Evolutionary conservation across 2,888 invertebrate species (phyloP).

Genomic region (Empis livida): DNA sequence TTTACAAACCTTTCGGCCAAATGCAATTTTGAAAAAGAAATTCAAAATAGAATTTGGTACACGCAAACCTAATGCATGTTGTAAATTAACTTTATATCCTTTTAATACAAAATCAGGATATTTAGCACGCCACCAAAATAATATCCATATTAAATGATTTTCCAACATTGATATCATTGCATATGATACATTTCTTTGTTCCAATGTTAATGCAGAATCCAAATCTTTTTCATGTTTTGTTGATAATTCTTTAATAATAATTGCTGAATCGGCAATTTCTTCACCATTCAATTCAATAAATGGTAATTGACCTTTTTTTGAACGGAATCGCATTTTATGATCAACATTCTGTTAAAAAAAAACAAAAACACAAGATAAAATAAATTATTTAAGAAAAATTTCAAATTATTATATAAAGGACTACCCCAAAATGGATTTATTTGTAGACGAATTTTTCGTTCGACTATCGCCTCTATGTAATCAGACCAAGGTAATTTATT

Average conservation of each 20-base stretch:
- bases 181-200: slow-evolving; percentile 78
- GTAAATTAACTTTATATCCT: slow-evolving; percentile 83
- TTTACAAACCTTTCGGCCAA: slow-evolving; percentile 63
- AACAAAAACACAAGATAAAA: slow-evolving; percentile 6
- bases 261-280: slow-evolving; percentile 83
- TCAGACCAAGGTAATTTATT: no score
- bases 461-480: no score
- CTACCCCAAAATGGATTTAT: no score
- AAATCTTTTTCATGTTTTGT: slow-evolving; percentile 72
- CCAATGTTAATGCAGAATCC: slow-evolving; percentile 67
- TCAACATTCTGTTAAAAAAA: slow-evolving; percentile 71
- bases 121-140: slow-evolving; percentile 85
- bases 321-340: slow-evolving; percentile 86
- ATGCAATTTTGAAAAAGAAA: slow-evolving; percentile 80
- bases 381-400: no score
- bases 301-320: slow-evolving; percentile 87
- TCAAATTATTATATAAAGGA: no score
- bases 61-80: slow-evolving; percentile 75
- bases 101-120: slow-evolving; percentile 79
- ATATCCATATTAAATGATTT: slow-evolving; percentile 85
- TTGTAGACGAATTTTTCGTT: no score
- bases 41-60: slow-evolving; percentile 78
- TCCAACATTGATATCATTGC: slow-evolving; percentile 92
- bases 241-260: slow-evolving; percentile 78
- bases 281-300: slow-evolving; percentile 92